These are phyloP conservation scores for Rhagonycha fulva DNA, from an alignment of 2,888 invertebrate genomes.

Conservation along the genomic window DNA sequence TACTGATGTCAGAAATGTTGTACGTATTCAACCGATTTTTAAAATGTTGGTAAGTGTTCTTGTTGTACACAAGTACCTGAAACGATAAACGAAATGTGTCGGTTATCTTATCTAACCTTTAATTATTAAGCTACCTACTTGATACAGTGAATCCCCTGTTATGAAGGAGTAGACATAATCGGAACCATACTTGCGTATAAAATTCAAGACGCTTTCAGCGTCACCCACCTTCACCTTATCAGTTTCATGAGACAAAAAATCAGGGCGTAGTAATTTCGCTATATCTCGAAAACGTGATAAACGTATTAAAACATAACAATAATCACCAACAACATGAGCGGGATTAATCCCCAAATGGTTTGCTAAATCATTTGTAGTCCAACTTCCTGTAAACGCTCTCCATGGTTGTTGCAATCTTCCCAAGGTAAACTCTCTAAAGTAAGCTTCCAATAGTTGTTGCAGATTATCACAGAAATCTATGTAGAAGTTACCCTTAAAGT, in stretches of 20 bases:
- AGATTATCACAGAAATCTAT: conserved; percentile 93
- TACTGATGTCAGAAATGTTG: conserved; percentile 72
- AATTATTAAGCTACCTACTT: conserved; percentile 61
- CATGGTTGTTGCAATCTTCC: conserved; percentile 84
- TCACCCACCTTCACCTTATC: conserved; percentile 73
- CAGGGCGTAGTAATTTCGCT: conserved; percentile 68
- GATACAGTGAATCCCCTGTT: conserved; percentile 87
- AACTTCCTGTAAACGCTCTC: conserved; percentile 86
- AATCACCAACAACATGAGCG: conserved; percentile 77
- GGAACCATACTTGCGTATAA: conserved; percentile 83
- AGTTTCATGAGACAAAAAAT: conserved; percentile 70
- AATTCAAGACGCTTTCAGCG: conserved; percentile 74
- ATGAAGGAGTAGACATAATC: conserved; percentile 87
- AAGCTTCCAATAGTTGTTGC: conserved; percentile 81
- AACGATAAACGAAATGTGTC: conserved; percentile 47
- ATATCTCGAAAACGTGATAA: conserved; percentile 77
- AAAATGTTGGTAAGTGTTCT: conserved; percentile 77
- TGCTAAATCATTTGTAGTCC: conserved; percentile 78
- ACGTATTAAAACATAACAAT: conserved; percentile 73
- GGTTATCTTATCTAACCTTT: neutral
- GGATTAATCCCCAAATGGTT: conserved; percentile 84
- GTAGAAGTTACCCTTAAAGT: conserved; percentile 87
- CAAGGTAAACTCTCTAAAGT: conserved; percentile 84
- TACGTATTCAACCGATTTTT: conserved; percentile 80
- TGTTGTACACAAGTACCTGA: conserved; percentile 85